Conservation (phyloP, 2,797 vertebrate genomes). For the Trachops cirrhosus region DNA sequence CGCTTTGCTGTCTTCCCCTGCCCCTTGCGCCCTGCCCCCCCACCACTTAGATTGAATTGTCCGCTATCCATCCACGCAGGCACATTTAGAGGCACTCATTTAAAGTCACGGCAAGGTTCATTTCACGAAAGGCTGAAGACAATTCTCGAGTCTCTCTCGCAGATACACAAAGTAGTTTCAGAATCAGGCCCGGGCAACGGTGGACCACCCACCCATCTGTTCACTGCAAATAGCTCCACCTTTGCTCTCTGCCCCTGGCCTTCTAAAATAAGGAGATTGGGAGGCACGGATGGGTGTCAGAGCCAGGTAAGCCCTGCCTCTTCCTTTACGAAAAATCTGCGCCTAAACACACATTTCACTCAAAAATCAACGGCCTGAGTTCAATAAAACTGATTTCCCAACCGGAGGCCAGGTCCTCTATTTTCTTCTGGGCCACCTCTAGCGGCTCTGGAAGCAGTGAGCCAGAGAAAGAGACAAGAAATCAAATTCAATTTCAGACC, state of each 20-base stretch:
- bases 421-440: constrained; percentile 32
- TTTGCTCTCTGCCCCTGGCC: neutral
- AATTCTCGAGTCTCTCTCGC: constrained; percentile 25
- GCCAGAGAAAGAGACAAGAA: constrained; percentile 25
- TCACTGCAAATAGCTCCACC: neutral
- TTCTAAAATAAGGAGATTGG: neutral
- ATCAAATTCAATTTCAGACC: constrained; percentile 24
- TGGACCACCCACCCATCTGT: constrained; percentile 54
- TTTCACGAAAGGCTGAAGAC: constrained; percentile 22
- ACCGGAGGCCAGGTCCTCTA: neutral
- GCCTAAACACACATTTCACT: neutral
- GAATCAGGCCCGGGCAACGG: constrained; percentile 3
- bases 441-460: constrained; percentile 18
- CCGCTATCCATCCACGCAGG: neutral
- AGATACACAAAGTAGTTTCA: constrained; percentile 15
- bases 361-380: neutral
- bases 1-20: neutral
- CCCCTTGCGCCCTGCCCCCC: no score
- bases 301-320: neutral
- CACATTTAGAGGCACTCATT: neutral
- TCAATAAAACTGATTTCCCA: neutral
- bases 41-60: neutral
- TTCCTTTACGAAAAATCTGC: neutral
- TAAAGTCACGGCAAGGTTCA: constrained; percentile 47
- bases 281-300: neutral